Evolutionary conservation across 2,797 vertebrate genomes (phyloP), one percentile per base, ranked within the genome.

Genomic region (Silurus lanzhouensis): DNA sequence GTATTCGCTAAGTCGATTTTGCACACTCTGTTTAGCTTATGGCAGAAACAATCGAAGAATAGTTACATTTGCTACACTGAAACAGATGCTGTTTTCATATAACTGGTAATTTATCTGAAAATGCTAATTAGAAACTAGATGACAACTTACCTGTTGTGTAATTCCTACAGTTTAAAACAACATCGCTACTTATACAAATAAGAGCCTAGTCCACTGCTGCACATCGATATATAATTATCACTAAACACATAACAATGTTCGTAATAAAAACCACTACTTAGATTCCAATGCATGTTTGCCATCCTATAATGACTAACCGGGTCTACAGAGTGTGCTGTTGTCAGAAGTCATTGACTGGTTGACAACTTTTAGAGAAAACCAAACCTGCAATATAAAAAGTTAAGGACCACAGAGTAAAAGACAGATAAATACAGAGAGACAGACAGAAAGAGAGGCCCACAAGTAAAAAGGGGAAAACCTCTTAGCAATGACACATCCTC

Each of bases 401-500:
- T 79, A 72, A 44, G 74, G 82, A 81, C 86, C 68, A 83, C 66
- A 79, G 78, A 81, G 64, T 84, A 78, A 86, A 71, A 84, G 44
- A 83, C 67, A 86, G 64, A 79, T 82, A 87, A 81, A 81, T 81
- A 67, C 25, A 67, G 44, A 80, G 27, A 60, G 27, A 83, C 46
- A 83, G 82, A 80, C 19, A 86, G 57, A 86, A 66, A 81, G 68
- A 88, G 86, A 88, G 86, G 87, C 90, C 88, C 84, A 88, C 86
- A 86, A 38, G 88, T 88, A 81, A 87, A 79, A 84, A 91, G 88
- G 92, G 89, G 88, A 91, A 88, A 92, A 93, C 92, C 83, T 91
- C 85, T 89, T 74, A 89, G 89, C 88, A 77, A 78, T 92, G 90
- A 90, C 90, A 93, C 89, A 89, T 92, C 89, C 83, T 92, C 89